Percentiles rank a stretch among this genome's conserved stretches.
Evolutionary conservation across 2,113 vertebrate species (phyloP).

Genomic region (Gallinago media): DNA sequence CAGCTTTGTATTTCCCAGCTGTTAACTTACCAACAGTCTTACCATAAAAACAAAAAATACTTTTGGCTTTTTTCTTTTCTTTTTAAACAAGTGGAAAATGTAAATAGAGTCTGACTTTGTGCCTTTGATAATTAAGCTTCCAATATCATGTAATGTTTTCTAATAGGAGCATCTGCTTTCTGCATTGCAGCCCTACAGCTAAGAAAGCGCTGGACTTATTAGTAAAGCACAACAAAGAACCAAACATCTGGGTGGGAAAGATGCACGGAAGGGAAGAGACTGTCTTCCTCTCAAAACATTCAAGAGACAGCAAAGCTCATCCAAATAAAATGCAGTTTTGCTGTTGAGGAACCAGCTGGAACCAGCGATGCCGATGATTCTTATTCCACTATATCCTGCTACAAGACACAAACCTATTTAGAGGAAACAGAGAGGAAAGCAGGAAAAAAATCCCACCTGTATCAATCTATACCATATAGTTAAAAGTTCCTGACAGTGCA

Average conservation of each 20-base stretch:
- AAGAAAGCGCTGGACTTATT: not conserved
- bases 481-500: not conserved
- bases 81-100: conserved; percentile 5
- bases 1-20: conserved; percentile 4
- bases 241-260: not conserved
- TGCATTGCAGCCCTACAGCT: conserved; percentile 5
- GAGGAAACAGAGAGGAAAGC: not conserved
- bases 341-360: conserved; percentile 32
- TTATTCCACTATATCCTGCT: not conserved
- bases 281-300: not conserved
- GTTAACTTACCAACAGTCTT: not conserved
- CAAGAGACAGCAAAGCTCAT: not conserved
- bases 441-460: conserved; percentile 33
- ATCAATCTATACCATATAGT: not conserved
- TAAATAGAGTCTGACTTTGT: not conserved
- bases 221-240: conserved; percentile 40
- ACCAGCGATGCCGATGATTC: conserved; percentile 1
- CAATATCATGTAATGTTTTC: not conserved
- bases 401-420: conserved; percentile 10
- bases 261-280: not conserved
- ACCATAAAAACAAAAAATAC: not conserved
- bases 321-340: conserved; percentile 16
- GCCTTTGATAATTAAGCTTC: conserved; percentile 19
- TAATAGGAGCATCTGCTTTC: conserved; percentile 25
- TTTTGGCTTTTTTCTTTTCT: not conserved